Percentiles rank a stretch among this genome's conserved stretches.
phyloP scores from a whole-genome alignment of 2,888 invertebrate genomes.

The Plebejus anna region DNA sequence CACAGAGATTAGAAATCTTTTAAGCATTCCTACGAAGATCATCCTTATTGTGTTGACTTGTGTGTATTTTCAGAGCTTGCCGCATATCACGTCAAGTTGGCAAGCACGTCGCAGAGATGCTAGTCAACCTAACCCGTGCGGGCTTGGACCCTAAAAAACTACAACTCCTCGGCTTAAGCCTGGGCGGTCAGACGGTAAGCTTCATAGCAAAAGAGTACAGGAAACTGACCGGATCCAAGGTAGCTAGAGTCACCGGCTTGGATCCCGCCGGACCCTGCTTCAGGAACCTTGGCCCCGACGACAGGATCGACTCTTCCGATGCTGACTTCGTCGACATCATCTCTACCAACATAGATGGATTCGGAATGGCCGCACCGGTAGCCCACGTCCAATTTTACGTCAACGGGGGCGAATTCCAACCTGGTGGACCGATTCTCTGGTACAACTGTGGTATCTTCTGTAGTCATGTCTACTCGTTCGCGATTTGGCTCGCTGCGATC shows the following conservation, averaged over 20 bases:
- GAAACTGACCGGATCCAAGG: slow-evolving; percentile 49
- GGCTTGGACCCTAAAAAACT: slow-evolving; percentile 57
- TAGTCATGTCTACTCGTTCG: slow-evolving; percentile 43
- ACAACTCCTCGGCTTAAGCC: slow-evolving; percentile 56
- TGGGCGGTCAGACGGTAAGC: slow-evolving; percentile 60
- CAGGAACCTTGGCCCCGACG: slow-evolving; percentile 53
- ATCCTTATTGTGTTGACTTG: too few relatives aligned
- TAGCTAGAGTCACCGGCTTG: slow-evolving; percentile 53
- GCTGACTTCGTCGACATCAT: slow-evolving; percentile 61
- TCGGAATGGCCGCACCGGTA: slow-evolving; percentile 58
- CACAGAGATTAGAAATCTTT: too few relatives aligned
- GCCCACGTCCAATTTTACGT: slow-evolving; percentile 65
- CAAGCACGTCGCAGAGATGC: slow-evolving; percentile 55
- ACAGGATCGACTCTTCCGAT: slow-evolving; percentile 55
- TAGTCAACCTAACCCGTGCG: slow-evolving; percentile 47
- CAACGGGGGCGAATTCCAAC: slow-evolving; percentile 60
- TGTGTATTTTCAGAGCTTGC: slow-evolving; percentile 50
- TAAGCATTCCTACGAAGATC: too few relatives aligned
- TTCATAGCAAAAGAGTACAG: slow-evolving; percentile 58
- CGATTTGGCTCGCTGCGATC: slow-evolving; percentile 44
- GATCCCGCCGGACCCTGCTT: slow-evolving; percentile 67
- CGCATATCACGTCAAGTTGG: slow-evolving; percentile 52
- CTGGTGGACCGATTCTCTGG: slow-evolving; percentile 39
- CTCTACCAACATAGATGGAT: slow-evolving; percentile 59
- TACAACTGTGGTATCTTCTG: slow-evolving; percentile 42